Evolutionary conservation across 2,113 vertebrate species (phyloP).

Genomic region (Megaleporinus macrocephalus): DNA sequence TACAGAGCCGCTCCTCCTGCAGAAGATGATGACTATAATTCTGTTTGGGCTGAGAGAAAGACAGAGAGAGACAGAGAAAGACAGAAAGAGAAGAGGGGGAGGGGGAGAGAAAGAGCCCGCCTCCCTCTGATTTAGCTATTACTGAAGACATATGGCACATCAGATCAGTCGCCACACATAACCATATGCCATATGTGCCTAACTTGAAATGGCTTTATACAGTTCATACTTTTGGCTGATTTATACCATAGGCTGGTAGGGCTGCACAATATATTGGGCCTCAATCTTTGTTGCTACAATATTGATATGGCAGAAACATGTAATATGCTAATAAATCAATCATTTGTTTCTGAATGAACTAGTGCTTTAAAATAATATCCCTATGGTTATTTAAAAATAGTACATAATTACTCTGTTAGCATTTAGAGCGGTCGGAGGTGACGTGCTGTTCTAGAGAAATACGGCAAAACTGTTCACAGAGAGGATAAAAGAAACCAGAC

Average conservation of each 20-base stretch:
- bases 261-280: neutral
- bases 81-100: conserved; percentile 15
- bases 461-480: no score
- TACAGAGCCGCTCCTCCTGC: conserved; percentile 27
- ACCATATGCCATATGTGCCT: conserved; percentile 50
- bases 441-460: no score
- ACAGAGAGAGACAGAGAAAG: conserved; percentile 12
- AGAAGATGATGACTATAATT: conserved; percentile 42
- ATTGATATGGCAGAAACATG: neutral
- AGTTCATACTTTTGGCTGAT: conserved; percentile 16
- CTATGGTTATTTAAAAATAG: no score
- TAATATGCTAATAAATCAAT: neutral
- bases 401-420: no score
- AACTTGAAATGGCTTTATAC: conserved; percentile 37
- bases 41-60: conserved; percentile 27
- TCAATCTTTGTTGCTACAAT: neutral
- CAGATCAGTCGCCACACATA: conserved; percentile 44
- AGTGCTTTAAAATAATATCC: no score
- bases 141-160: conserved; percentile 53
- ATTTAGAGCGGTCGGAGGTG: no score
- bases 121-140: conserved; percentile 48
- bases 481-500: no score
- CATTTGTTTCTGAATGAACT: no score
- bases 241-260: conserved; percentile 6
- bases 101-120: conserved; percentile 26